These are phyloP conservation scores for Drosophila orosa DNA, from an alignment of 1,140 invertebrate species.

Conservation along the genomic window DNA sequence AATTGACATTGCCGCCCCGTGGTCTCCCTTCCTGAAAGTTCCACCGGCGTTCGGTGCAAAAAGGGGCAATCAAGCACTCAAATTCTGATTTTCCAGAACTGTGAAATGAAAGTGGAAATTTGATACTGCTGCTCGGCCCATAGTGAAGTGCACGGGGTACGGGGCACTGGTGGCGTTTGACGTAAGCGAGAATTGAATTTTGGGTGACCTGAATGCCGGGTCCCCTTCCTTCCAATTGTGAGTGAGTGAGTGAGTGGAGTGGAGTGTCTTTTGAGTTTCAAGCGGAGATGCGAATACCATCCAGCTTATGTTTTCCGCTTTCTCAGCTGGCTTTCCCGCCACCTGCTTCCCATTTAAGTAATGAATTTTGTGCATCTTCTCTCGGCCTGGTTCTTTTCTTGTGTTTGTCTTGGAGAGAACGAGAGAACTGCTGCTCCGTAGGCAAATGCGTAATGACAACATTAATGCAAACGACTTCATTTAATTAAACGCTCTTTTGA, in stretches of 20 bases:
- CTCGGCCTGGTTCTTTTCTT: conserved; percentile 21
- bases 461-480: conserved; percentile 82
- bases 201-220: conserved; percentile 10
- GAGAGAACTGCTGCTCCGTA: conserved; percentile 35
- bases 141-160: background rate
- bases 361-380: conserved; percentile 69
- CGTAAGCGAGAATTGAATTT: conserved; percentile 42
- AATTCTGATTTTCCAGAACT: conserved; percentile 32
- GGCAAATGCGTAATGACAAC: conserved; percentile 78
- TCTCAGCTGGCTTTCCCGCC: conserved; percentile 21
- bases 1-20: conserved; percentile 27
- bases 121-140: conserved; percentile 19
- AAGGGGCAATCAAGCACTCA: conserved; percentile 29
- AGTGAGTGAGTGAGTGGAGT: conserved; percentile 14
- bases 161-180: conserved; percentile 22
- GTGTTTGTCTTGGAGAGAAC: conserved; percentile 15
- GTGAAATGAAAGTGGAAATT: conserved; percentile 42
- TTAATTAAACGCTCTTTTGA: conserved; percentile 72
- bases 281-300: background rate
- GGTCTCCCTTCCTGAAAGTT: conserved; percentile 3
- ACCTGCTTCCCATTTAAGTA: conserved; percentile 69
- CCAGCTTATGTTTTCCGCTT: conserved; percentile 17
- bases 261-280: conserved; percentile 13
- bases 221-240: background rate
- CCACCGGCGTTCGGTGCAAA: background rate